A percentile compares a stretch with the other conserved stretches of the same genome.
Evolutionary conservation across 2,888 invertebrate genomes (phyloP).

Genomic region (Polietes domitor): DNA sequence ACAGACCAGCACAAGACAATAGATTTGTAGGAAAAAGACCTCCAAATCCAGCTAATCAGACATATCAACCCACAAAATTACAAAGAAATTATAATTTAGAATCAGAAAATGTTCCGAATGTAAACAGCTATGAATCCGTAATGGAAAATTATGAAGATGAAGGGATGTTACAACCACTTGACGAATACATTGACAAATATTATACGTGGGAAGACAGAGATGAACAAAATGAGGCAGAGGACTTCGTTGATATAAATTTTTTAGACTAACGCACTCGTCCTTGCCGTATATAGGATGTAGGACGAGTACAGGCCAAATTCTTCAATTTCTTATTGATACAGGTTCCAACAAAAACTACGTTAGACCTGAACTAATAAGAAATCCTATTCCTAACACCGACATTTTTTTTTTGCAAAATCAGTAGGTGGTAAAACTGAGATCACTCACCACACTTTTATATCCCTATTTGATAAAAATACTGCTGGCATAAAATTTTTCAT

Average conservation of each 20-base stretch:
- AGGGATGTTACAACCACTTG: neutral
- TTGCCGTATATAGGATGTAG: slow-evolving; percentile 29
- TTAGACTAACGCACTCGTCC: slow-evolving; percentile 34
- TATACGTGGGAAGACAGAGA: neutral
- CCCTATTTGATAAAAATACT: slow-evolving; percentile 9
- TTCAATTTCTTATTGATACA: slow-evolving; percentile 37
- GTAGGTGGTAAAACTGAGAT: slow-evolving; percentile 26
- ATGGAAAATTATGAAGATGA: neutral
- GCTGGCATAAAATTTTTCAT: slow-evolving; percentile 8
- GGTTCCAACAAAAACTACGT: slow-evolving; percentile 41
- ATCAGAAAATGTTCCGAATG: neutral
- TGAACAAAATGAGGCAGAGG: slow-evolving; percentile 17
- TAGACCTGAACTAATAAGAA: slow-evolving; percentile 8
- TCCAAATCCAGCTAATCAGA: neutral
- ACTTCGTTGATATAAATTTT: slow-evolving; percentile 38
- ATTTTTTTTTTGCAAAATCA: slow-evolving; percentile 24
- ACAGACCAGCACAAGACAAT: slow-evolving; percentile 15
- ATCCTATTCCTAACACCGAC: slow-evolving; percentile 22
- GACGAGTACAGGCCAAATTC: slow-evolving; percentile 26
- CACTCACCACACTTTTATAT: slow-evolving; percentile 37
- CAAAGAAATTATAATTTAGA: slow-evolving; percentile 39
- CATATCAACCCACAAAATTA: slow-evolving; percentile 1
- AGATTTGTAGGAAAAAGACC: neutral
- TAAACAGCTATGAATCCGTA: neutral
- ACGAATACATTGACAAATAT: neutral